phyloP scores from a whole-genome alignment of 2,888 invertebrate species.

The Tenthredo scrophulariae region DNA sequence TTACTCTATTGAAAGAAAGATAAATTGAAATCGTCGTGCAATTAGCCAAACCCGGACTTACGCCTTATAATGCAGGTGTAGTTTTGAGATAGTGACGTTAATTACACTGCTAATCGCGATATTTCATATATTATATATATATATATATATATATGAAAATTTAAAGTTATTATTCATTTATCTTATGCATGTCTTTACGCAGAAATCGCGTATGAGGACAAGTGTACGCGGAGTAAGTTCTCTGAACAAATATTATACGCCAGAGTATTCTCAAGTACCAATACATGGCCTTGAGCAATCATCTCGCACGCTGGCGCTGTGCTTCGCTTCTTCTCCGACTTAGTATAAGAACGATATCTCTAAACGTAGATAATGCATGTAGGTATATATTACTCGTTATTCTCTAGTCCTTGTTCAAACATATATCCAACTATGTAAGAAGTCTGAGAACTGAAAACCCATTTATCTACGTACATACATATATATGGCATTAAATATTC shows the following conservation, averaged over 20 bases:
- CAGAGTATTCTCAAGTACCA: background rate
- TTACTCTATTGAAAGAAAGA: background rate
- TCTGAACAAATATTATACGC: background rate
- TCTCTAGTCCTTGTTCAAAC: background rate
- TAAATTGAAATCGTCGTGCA: constrained; percentile 3
- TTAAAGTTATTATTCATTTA: background rate
- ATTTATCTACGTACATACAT: background rate
- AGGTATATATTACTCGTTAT: background rate
- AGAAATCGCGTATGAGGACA: background rate
- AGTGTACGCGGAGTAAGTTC: background rate
- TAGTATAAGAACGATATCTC: background rate
- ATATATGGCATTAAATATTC: background rate
- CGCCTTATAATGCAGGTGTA: background rate
- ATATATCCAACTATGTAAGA: background rate
- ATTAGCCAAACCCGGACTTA: background rate
- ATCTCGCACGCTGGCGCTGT: background rate
- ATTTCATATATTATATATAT: background rate
- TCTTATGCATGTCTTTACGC: background rate
- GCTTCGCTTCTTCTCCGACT: background rate
- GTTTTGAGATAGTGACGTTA: background rate
- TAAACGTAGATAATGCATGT: background rate
- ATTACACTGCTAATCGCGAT: background rate
- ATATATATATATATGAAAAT: background rate
- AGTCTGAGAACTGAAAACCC: background rate
- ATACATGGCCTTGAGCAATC: constrained; percentile 36